phyloP scores from a whole-genome alignment of 2,113 vertebrate genomes.

The Rattus norvegicus region GRCr8 NC_086022.1:144761001-144761500 shows the following conservation, averaged over 20 bases:
- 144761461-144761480: slow-evolving; percentile 32
- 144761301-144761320: slow-evolving; percentile 41
- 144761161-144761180: not conserved
- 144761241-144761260: not conserved
- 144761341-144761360: slow-evolving; percentile 69
- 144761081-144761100: not conserved
- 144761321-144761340: slow-evolving; percentile 63
- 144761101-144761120: slow-evolving; percentile 17
- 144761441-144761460: not conserved
- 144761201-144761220: not conserved
- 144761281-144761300: not conserved
- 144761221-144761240: not conserved
- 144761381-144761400: slow-evolving; percentile 3
- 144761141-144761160: not conserved
- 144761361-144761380: not conserved
- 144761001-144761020: not conserved
- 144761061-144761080: not conserved
- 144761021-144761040: not conserved
- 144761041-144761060: not conserved
- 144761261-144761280: not conserved
- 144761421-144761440: slow-evolving; percentile 7
- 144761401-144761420: slow-evolving; percentile 2
- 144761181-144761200: not conserved
- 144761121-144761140: not conserved
- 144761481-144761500: slow-evolving; percentile 22